A percentile compares a stretch with the other conserved stretches of the same genome.
phyloP scores from a whole-genome alignment of 2,113 vertebrate genomes.

The Butorides virescens region DNA sequence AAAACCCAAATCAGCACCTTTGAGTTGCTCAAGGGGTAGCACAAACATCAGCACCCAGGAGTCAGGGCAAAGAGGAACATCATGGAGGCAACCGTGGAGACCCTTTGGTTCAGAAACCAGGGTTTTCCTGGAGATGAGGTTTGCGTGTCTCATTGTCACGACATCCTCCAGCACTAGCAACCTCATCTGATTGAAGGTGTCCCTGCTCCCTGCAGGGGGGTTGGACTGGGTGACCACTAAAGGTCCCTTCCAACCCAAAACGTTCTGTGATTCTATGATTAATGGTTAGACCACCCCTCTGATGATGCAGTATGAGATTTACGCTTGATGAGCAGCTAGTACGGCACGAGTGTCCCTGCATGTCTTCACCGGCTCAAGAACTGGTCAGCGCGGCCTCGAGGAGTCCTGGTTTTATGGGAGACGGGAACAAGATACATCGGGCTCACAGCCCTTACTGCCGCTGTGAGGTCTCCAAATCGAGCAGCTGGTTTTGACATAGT shows the following conservation, averaged over 20 bases:
- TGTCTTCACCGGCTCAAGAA: neutral
- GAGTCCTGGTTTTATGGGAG: neutral
- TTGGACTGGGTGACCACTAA: too few relatives aligned
- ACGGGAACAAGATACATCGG: neutral
- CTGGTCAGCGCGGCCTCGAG: rapidly evolving
- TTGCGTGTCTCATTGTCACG: neutral
- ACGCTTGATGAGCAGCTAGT: neutral
- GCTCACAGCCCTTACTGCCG: neutral
- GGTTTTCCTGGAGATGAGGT: neutral
- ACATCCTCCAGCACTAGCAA: neutral
- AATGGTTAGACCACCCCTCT: neutral
- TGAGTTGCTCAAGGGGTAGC: neutral
- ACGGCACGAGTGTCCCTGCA: rapidly evolving
- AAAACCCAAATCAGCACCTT: rapidly evolving
- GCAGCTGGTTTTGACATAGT: conserved; percentile 12
- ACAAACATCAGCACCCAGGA: neutral
- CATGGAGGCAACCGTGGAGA: neutral
- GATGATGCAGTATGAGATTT: neutral
- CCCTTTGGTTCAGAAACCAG: neutral
- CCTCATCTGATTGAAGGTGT: too few relatives aligned
- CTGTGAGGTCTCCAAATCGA: neutral
- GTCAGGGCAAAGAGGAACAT: neutral
- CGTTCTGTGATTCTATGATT: too few relatives aligned
- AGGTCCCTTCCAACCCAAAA: too few relatives aligned
- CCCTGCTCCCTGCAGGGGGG: too few relatives aligned